Base-by-base conservation (phyloP, 1,140 invertebrate species). In the Scylla paramamosain region DNA sequence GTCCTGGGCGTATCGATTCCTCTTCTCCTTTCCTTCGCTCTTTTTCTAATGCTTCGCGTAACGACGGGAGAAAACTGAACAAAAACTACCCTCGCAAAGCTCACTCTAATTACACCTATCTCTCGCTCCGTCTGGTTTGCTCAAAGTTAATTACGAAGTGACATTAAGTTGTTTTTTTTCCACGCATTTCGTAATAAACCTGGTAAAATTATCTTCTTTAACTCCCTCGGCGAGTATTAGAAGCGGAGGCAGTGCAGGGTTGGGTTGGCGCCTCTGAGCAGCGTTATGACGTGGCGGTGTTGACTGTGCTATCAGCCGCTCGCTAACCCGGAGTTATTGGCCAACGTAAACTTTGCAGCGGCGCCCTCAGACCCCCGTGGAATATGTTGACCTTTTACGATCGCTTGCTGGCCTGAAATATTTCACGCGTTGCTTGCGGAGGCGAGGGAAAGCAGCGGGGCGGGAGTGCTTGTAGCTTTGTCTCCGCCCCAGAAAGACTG, bases 351-450 rank as follows among this genome's bases (percentile, higher is more conserved):
- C 67, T 77, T n/a, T 25, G 67, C 67, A 77, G 25, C 67, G 67
- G 67, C 67, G 67, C 20, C 67, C 67, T n/a, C 67, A 77, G 67
- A 77, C n/a, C 67, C 67, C 25, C 67, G 67, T 20, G 25, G 25
- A 77, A 77, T n/a, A 77, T 77, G 67, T 77, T 77, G 67, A 77
- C 67, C 67, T 77, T 77, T 77, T 77, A 77, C 20, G 67, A 77
- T 77, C 67, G 67, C 67, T 77, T 77, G 67, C 67, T 77, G 67
- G 67, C 67, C 67, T n/a, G 67, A 20, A 77, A 77, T 77, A 77
- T 77, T 77, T 77, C 67, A 77, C 67, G 12, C 67, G 67, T n/a
- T 77, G 67, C 67, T 77, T 77, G 25, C 25, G 67, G 67, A 25
- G 67, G 67, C 67, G 67, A 77, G 67, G 67, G 67, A n/a, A 77